Conservation (phyloP, 2,113 vertebrate genomes). For the Muntiacus muntjak region DNA sequence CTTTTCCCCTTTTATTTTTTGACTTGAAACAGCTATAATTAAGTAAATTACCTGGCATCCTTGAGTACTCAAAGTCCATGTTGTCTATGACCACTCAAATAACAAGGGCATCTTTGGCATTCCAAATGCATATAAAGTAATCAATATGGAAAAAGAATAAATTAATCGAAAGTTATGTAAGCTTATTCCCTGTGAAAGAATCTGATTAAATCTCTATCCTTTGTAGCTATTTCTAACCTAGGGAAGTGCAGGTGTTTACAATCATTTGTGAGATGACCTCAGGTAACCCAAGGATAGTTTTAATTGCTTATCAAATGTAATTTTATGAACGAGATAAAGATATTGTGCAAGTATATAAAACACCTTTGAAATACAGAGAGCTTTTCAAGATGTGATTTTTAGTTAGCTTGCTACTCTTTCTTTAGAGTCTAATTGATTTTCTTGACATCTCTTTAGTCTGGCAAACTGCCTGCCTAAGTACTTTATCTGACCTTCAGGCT, state of each 20-base stretch:
- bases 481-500: slow-evolving; percentile 89
- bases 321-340: slow-evolving; percentile 84
- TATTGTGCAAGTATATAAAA: slow-evolving; percentile 80
- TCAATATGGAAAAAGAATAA: slow-evolving; percentile 75
- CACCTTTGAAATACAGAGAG: slow-evolving; percentile 80
- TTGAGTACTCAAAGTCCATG: slow-evolving; percentile 62
- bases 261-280: slow-evolving; percentile 63
- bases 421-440: slow-evolving; percentile 89
- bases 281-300: slow-evolving; percentile 74
- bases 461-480: slow-evolving; percentile 89
- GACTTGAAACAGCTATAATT: slow-evolving; percentile 71
- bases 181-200: slow-evolving; percentile 47
- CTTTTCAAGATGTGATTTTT: slow-evolving; percentile 84
- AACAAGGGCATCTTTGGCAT: slow-evolving; percentile 69
- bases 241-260: slow-evolving; percentile 69
- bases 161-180: slow-evolving; percentile 69
- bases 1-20: slow-evolving; percentile 64
- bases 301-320: slow-evolving; percentile 84
- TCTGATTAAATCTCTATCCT: slow-evolving; percentile 56
- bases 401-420: slow-evolving; percentile 84
- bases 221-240: slow-evolving; percentile 52
- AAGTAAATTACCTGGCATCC: slow-evolving; percentile 77
- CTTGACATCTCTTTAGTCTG: slow-evolving; percentile 90
- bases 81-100: slow-evolving; percentile 68
- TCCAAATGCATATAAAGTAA: slow-evolving; percentile 68